phyloP scores from a whole-genome alignment of 1,140 invertebrate species.

The Brachionus asplanchnoidis region DNA sequence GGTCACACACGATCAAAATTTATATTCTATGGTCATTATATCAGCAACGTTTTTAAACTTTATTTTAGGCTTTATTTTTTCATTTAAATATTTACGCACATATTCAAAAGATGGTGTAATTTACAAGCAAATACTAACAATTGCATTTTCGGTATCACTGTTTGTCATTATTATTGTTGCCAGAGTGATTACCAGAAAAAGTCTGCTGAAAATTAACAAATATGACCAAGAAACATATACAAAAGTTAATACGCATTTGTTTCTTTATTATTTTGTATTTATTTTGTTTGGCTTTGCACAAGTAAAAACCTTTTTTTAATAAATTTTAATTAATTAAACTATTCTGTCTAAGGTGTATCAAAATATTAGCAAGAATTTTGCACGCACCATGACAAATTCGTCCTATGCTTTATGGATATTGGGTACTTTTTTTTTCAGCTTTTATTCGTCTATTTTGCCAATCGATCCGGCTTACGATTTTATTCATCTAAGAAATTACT shows the following conservation, averaged over 20 bases:
- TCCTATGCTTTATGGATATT: slow-evolving; percentile 19
- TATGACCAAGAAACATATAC: background rate
- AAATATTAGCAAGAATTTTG: slow-evolving; percentile 4
- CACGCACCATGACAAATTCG: background rate
- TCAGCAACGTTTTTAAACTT: background rate
- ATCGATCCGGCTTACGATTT: background rate
- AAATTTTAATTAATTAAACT: background rate
- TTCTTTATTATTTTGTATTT: slow-evolving; percentile 27
- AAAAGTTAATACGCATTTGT: background rate
- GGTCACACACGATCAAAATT: background rate
- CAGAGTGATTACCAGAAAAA: background rate
- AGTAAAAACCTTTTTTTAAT: background rate
- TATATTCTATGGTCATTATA: background rate
- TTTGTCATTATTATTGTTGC: background rate
- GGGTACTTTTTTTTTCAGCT: background rate
- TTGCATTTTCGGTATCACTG: background rate
- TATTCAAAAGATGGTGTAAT: background rate
- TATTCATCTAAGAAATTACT: slow-evolving; percentile 17
- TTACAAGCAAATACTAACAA: background rate
- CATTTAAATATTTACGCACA: background rate
- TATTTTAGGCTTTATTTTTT: background rate
- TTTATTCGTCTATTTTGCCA: slow-evolving; percentile 16
- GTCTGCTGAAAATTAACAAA: background rate
- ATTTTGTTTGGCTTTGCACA: background rate
- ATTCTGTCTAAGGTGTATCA: background rate